phyloP scores from a whole-genome alignment of 2,888 invertebrate genomes.

The Mylabris sibirica region DNA sequence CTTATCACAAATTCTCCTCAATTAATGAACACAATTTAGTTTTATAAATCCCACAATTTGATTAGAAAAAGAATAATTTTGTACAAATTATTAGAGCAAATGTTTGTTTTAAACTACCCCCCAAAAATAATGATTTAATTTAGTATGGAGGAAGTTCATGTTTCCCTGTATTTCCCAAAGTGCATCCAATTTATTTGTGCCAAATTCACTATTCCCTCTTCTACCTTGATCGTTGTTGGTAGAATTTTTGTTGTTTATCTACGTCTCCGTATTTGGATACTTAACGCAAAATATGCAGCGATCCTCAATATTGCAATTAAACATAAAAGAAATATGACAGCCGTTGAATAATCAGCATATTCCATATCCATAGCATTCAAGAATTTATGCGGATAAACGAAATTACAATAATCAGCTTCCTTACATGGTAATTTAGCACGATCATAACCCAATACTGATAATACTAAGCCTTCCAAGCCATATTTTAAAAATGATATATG shows the following conservation, averaged over 20 bases:
- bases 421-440: constrained; percentile 78
- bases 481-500: constrained; percentile 90
- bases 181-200: too few species aligned
- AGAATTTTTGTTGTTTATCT: background rate
- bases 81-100: background rate
- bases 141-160: too few species aligned
- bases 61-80: background rate
- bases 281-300: constrained; percentile 73
- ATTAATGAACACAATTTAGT: background rate
- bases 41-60: background rate
- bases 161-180: too few species aligned
- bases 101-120: too few species aligned
- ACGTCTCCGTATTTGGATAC: constrained; percentile 58
- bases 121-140: too few species aligned
- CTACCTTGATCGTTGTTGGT: too few species aligned
- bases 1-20: background rate
- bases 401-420: constrained; percentile 76
- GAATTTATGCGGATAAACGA: constrained; percentile 73
- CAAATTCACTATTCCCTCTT: background rate
- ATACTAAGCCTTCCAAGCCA: constrained; percentile 82
- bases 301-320: constrained; percentile 71
- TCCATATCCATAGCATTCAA: constrained; percentile 78
- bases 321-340: constrained; percentile 70
- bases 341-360: constrained; percentile 71
- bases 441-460: constrained; percentile 84